Base-by-base conservation (phyloP, 2,113 vertebrate genomes). In the Gracilinanus agilis region DNA sequence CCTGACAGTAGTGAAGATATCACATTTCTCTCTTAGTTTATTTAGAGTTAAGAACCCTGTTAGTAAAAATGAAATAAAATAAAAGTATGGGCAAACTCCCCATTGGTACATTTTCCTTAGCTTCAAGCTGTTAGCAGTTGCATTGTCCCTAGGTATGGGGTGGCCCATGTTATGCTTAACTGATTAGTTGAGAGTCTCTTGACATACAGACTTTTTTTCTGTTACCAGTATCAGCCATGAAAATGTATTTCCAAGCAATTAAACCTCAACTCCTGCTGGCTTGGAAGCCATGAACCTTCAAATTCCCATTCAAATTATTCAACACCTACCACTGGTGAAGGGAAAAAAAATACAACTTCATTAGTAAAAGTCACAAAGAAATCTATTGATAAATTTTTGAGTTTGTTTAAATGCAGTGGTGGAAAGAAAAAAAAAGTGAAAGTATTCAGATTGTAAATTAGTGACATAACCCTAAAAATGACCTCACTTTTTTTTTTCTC, bases 191-290 rank as follows among this genome's bases (percentile, higher is more conserved):
- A 98, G 97, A 98, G 96, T 91, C 97, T 98, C 97, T 98, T 98
- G 98, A 98, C 98, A 98, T 97, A 97, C 92, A 98, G 97, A 97
- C 96, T 98, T 98, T 98, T 61, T 98, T 98, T 97, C 96, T 98
- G 97, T 98, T 94, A 96, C 97, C 96, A 93, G 95, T 98, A 98
- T 98, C 98, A 98, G 95, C 98, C 98, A 98, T 98, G 98, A 98
- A 98, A 98, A 98, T 98, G 96, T 98, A 98, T 98, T 99, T 98
- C 97, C 97, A 98, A 98, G 98, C 98, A 98, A 99, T 98, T 98
- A 99, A 98, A 96, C 92, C 97, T 98, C 97, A 97, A 97, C 97
- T 98, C 98, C 98, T 98, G 98, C 98, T 99, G 98, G 61, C 97
- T 98, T 98, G 97, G 97, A 97, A 98, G 97, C 97, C 96, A 97